phyloP scores from a whole-genome alignment of 1,140 invertebrate genomes.

The Sitodiplosis mosellana region DNA sequence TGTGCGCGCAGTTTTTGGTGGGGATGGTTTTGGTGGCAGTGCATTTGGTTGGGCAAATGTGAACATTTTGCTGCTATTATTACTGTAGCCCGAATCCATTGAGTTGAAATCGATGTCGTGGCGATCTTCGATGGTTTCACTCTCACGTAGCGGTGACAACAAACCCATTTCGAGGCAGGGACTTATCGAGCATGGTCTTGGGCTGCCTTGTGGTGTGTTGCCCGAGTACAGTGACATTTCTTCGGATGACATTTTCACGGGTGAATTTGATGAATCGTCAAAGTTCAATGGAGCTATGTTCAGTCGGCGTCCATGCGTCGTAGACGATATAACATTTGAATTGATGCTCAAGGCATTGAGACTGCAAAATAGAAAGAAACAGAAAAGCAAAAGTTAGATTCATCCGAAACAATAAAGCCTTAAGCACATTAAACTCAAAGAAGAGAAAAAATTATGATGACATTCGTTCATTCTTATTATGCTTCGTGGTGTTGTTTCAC shows the following conservation, averaged over 20 bases:
- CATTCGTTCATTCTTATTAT: too few relatives aligned
- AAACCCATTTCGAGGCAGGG: slow-evolving; percentile 10
- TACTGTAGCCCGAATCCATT: slow-evolving; percentile 35
- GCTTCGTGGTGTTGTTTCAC: too few relatives aligned
- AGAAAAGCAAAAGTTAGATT: too few relatives aligned
- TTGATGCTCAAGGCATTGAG: too few relatives aligned
- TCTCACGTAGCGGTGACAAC: slow-evolving; percentile 20
- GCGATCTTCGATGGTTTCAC: slow-evolving; percentile 8
- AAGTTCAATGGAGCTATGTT: too few relatives aligned
- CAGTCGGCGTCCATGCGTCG: too few relatives aligned
- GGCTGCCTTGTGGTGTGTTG: slow-evolving; percentile 10
- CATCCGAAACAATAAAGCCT: too few relatives aligned
- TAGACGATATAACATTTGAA: too few relatives aligned
- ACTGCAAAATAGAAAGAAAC: too few relatives aligned
- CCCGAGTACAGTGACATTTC: slow-evolving; percentile 10
- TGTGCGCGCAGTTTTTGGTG: slow-evolving; percentile 10
- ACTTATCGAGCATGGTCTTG: slow-evolving; percentile 8
- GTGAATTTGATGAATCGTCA: slow-evolving; percentile 1
- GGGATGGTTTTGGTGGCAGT: slow-evolving; percentile 24
- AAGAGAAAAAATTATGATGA: too few relatives aligned
- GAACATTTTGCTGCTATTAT: slow-evolving; percentile 16
- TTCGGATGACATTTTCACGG: slow-evolving; percentile 10
- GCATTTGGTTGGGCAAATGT: slow-evolving; percentile 32
- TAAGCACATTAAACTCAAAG: too few relatives aligned
- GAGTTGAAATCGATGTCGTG: slow-evolving; percentile 29